A percentile compares a stretch with the other conserved stretches of the same genome.
These are phyloP conservation scores for Tipula helvola DNA, from an alignment of 2,888 invertebrate genomes.

Conservation along the genomic window DNA sequence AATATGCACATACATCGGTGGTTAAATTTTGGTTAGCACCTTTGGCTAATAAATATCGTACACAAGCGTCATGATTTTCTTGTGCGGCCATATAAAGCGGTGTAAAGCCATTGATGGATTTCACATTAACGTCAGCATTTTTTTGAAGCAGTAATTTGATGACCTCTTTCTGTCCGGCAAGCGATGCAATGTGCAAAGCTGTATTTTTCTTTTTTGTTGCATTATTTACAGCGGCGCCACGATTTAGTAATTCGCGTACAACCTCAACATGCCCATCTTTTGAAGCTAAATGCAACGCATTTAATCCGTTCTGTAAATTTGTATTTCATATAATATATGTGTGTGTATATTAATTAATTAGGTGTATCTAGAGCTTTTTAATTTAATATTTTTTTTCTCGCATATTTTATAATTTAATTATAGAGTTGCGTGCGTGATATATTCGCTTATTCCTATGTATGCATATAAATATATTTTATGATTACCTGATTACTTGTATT, in stretches of 20 bases:
- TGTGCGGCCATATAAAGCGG: constrained; percentile 98
- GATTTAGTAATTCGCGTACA: constrained; percentile 77
- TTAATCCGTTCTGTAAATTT: constrained; percentile 73
- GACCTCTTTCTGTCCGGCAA: constrained; percentile 93
- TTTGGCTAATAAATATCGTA: constrained; percentile 77
- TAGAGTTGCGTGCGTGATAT: background rate
- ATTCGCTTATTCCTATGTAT: background rate
- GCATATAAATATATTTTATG: constrained; percentile 16
- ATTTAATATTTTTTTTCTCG: background rate
- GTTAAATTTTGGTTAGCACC: constrained; percentile 94
- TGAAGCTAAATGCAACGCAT: constrained; percentile 91
- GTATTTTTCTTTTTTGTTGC: constrained; percentile 97
- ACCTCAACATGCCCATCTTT: constrained; percentile 96
- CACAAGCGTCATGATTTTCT: constrained; percentile 89
- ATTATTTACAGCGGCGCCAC: constrained; percentile 87
- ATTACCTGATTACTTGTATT: constrained; percentile 96
- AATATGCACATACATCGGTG: constrained; percentile 61
- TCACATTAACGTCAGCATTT: constrained; percentile 91
- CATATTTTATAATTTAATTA: background rate
- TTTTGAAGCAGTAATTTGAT: constrained; percentile 82
- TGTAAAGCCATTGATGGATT: constrained; percentile 94
- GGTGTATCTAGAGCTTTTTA: background rate
- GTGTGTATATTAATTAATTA: background rate
- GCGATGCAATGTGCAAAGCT: constrained; percentile 92
- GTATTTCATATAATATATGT: background rate